These are phyloP conservation scores for Propithecus deckenii DNA, from an alignment of 2,797 vertebrate genomes.

Conservation along the genomic window DNA sequence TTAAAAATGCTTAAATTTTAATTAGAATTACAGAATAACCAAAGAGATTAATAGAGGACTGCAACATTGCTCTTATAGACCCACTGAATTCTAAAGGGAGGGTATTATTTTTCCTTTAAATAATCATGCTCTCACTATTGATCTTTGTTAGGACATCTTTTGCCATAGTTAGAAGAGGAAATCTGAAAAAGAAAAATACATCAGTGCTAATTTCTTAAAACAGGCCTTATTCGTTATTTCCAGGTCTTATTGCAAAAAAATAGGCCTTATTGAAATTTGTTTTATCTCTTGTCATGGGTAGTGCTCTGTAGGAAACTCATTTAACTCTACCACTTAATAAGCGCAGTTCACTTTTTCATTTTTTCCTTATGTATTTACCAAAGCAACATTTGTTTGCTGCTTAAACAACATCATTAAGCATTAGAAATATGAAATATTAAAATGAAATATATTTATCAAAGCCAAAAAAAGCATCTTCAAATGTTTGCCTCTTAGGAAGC, in stretches of 20 bases:
- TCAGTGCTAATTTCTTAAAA: conserved; percentile 42
- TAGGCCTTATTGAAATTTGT: conserved; percentile 42
- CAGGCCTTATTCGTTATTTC: neutral
- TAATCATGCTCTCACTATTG: neutral
- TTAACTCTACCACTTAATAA: conserved; percentile 59
- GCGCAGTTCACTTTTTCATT: conserved; percentile 23
- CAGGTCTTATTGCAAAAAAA: no score
- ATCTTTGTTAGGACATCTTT: neutral
- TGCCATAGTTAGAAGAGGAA: neutral
- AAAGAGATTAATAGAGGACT: neutral
- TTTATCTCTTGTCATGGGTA: conserved; percentile 34
- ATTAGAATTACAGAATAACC: neutral
- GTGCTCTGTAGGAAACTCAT: conserved; percentile 43
- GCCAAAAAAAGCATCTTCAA: neutral
- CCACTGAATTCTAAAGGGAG: neutral
- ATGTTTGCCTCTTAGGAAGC: neutral
- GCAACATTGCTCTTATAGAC: neutral
- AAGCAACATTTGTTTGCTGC: neutral
- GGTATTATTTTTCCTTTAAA: neutral
- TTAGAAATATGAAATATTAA: neutral
- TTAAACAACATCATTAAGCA: conserved; percentile 19
- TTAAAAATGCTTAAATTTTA: conserved; percentile 41
- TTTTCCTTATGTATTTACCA: conserved; percentile 66
- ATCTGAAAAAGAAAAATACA: neutral
- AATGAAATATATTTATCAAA: conserved; percentile 48